A percentile compares a stretch with the other conserved stretches of the same genome.
phyloP scores from a whole-genome alignment of 2,113 vertebrate species.

The Trinectes maculatus region DNA sequence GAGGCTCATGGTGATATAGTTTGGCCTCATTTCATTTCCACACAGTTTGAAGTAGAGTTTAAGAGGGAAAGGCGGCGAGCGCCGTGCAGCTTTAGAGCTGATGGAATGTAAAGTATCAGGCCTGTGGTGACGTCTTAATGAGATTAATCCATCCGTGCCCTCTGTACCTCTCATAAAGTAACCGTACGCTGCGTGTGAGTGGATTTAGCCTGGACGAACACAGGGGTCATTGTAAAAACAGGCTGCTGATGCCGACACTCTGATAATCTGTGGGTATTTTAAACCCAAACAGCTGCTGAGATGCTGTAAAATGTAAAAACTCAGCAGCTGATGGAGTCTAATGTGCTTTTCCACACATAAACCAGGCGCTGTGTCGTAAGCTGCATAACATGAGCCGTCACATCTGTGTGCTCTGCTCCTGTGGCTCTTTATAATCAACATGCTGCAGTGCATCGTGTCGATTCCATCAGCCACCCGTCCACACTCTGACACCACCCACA shows the following conservation, averaged over 20 bases:
- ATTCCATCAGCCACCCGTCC: conserved; percentile 9
- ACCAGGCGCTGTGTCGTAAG: too few relatives aligned
- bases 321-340: not conserved
- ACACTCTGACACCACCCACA: conserved; percentile 35
- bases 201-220: conserved; percentile 51
- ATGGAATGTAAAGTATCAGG: conserved; percentile 12
- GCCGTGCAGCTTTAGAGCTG: not conserved
- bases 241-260: conserved; percentile 4
- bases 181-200: conserved; percentile 14
- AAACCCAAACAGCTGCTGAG: conserved; percentile 1
- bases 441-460: not conserved
- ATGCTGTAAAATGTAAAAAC: not conserved
- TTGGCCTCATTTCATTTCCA: too few relatives aligned
- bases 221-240: conserved; percentile 51
- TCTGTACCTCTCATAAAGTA: conserved; percentile 28
- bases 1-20: too few relatives aligned
- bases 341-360: not conserved
- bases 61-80: not conserved
- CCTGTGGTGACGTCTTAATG: conserved; percentile 1
- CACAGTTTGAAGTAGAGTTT: not conserved
- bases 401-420: not conserved
- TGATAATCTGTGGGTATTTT: conserved; percentile 8
- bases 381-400: too few relatives aligned
- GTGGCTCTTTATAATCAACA: conserved; percentile 1
- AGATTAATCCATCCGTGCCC: conserved; percentile 21